Evolutionary conservation across 1,140 invertebrate species (phyloP), one percentile per base, ranked within the genome.

Genomic region (Probaryconus sp.): DNA sequence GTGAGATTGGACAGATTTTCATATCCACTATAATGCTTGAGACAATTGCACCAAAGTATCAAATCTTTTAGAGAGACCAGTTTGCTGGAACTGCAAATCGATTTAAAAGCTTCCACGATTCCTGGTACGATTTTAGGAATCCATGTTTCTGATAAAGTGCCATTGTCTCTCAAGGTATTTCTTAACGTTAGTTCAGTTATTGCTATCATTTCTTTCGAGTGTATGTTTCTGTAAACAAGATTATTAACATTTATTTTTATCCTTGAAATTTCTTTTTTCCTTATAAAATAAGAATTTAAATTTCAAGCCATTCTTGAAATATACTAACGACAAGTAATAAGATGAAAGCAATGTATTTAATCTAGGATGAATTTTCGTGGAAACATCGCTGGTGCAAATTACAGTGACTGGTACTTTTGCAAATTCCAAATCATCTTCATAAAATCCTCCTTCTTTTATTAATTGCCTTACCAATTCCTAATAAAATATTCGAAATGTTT

Each of bases 381-480:
- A 60, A 7, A 38, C 30, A 53, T 87, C 83, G 0, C 82, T 85
- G 5, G 83, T 88, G 11, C 79, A 81, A 17, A 88, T 55, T 2
- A 85, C 37, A 0, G 79, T 83, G 28, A 87, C 10, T 0, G 85
- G 79, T n/a, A 87, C 58, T 79, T 68, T 84, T 0, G 86, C 85
- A 45, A 87, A 88, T 73, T 83, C 85, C 5, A 87, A 60, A 61
- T 88, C 87, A 0, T 87, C 82, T 40, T 88, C 87, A 48, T 87
- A 81, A 37, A 87, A 87, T 53, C 87, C 85, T 14, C 79, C 78
- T 63, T 87, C 85, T 55, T 87, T 83, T 11, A 88, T 61, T 2
- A 88, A 38, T 35, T 87, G 78, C 3, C 87, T 76, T 5, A 86
- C 18, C 0, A 87, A 50, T 77, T 88, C 86, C 83, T 88, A n/a